Evolutionary conservation across 2,888 invertebrate genomes (phyloP).

Genomic region (Conus canariensis): DNA sequence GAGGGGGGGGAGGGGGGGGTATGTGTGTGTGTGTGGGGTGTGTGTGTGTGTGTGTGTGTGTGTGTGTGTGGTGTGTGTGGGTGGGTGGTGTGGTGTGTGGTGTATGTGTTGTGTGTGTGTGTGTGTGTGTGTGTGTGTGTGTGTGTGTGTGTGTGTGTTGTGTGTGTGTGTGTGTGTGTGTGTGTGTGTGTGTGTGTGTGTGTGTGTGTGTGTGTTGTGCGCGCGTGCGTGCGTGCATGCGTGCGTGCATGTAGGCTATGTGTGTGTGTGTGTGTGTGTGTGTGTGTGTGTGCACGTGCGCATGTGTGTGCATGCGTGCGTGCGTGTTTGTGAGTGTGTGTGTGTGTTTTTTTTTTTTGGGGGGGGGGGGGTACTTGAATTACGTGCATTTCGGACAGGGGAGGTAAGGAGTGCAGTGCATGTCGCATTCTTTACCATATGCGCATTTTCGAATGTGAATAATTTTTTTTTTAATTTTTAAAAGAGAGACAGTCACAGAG

Average conservation of each 20-base stretch:
- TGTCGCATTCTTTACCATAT: too few species aligned
- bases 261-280: too few species aligned
- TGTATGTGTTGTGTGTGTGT: not conserved
- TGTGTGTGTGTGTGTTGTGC: not conserved
- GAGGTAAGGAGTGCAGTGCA: too few species aligned
- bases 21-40: too few species aligned
- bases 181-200: conserved; percentile 3
- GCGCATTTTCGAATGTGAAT: too few species aligned
- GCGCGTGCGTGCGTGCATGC: not conserved
- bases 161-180: not conserved
- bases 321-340: not conserved
- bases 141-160: not conserved
- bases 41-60: too few species aligned
- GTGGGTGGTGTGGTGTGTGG: not conserved
- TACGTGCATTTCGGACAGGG: too few species aligned
- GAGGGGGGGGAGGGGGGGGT: fast-evolving
- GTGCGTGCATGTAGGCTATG: not conserved
- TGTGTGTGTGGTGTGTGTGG: not conserved
- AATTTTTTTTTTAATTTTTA: too few species aligned
- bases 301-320: not conserved
- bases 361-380: not conserved
- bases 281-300: too few species aligned
- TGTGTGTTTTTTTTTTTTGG: too few species aligned
- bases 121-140: not conserved
- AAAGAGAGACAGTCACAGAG: too few species aligned